phyloP scores from a whole-genome alignment of 1,140 invertebrate genomes.

The Tigriopus japonicus region DNA sequence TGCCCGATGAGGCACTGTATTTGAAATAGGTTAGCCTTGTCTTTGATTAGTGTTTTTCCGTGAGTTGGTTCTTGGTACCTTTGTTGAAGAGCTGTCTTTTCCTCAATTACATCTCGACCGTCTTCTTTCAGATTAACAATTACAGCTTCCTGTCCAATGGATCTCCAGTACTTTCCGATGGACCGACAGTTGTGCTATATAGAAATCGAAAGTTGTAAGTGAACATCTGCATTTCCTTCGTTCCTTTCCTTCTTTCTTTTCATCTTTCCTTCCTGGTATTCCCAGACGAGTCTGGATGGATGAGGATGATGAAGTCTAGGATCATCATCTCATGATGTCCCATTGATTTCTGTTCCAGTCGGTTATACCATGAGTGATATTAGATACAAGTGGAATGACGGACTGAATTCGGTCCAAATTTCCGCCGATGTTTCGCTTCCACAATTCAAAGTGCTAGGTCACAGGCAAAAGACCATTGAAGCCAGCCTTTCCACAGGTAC shows the following conservation, averaged over 20 bases:
- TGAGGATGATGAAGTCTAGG: background rate
- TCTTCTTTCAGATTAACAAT: conserved; percentile 62
- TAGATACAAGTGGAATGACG: conserved; percentile 84
- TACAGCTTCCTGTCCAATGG: conserved; percentile 92
- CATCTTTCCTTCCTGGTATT: too few species aligned
- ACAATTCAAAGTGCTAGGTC: conserved; percentile 55
- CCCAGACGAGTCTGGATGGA: conserved; percentile 7
- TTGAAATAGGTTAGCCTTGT: too few species aligned
- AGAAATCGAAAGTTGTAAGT: conserved; percentile 97
- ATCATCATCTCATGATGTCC: background rate
- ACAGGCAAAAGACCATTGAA: conserved; percentile 58
- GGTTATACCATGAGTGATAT: conserved; percentile 94
- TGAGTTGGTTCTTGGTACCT: too few species aligned
- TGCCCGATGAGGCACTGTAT: too few species aligned
- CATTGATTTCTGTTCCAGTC: conserved; percentile 41
- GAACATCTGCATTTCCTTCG: background rate
- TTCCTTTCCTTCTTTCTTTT: conserved; percentile 5
- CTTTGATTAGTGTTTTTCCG: too few species aligned
- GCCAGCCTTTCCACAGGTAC: conserved; percentile 79
- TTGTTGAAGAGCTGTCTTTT: too few species aligned
- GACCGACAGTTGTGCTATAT: conserved; percentile 89
- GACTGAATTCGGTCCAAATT: conserved; percentile 72
- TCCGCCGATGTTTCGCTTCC: conserved; percentile 79
- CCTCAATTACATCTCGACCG: too few species aligned
- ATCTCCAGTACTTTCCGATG: conserved; percentile 92